These are phyloP conservation scores for Argyrosomus regius DNA, from an alignment of 2,797 vertebrate species.

Conservation along the genomic window DNA sequence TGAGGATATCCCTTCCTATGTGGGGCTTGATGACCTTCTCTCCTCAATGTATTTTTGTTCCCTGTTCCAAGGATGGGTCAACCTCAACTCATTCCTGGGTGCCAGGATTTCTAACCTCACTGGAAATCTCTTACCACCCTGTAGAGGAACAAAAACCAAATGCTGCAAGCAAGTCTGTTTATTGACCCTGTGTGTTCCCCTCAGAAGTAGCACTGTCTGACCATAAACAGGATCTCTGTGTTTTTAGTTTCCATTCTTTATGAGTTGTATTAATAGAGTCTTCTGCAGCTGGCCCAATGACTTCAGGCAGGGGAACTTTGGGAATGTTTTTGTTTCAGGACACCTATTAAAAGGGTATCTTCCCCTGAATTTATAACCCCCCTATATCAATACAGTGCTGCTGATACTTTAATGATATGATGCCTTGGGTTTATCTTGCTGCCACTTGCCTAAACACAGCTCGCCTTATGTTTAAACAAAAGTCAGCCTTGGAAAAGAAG, in stretches of 20 bases:
- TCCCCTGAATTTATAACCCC: neutral
- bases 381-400: constrained; percentile 23
- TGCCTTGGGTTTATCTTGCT: constrained; percentile 55
- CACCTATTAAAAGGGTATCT: constrained; percentile 42
- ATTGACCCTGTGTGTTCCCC: constrained; percentile 67
- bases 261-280: constrained; percentile 70
- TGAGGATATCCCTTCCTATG: constrained; percentile 55
- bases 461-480: constrained; percentile 63
- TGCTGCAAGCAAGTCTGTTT: constrained; percentile 69
- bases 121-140: constrained; percentile 51
- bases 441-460: constrained; percentile 52
- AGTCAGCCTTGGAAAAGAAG: constrained; percentile 54
- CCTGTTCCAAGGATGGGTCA: constrained; percentile 26
- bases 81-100: constrained; percentile 15
- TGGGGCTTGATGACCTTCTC: constrained; percentile 48
- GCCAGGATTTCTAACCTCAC: constrained; percentile 29
- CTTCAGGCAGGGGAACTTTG: constrained; percentile 46
- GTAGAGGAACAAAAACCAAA: constrained; percentile 49
- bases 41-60: constrained; percentile 53
- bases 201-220: constrained; percentile 59
- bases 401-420: constrained; percentile 42
- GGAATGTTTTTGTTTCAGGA: constrained; percentile 56
- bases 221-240: constrained; percentile 77
- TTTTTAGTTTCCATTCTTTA: constrained; percentile 77
- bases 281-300: constrained; percentile 56